Evolutionary conservation across 2,888 invertebrate genomes (phyloP), one percentile per base, ranked within the genome.

Genomic region (Cotesia congregata): DNA sequence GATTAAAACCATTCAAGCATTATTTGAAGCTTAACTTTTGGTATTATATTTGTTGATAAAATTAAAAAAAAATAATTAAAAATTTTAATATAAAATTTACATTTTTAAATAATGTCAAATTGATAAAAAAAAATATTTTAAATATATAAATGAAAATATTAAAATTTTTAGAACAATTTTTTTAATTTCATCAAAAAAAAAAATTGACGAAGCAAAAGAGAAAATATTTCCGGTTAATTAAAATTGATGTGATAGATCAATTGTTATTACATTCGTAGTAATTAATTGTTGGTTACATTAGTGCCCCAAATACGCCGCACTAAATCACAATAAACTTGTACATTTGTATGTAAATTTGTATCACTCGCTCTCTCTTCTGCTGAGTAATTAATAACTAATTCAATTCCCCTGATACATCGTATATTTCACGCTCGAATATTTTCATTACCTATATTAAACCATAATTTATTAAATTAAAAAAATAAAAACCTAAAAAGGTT

Each of bases 271-370:
- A 39, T 6, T 72, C 6, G 6, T 39, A 17, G 41, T 64, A 62
- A 72, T 62, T 72, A 72, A 72, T 72, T 72, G 39, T 64, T 64
- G 72, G 62, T 3, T 39, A 72, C 64, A 72, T 72, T 39, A 38
- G 64, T 40, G 6, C 9, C 72, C 62, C 72, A 7, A 64, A 72
- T 72, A 39, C 20, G 20, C 64, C 64, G 17, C 41, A 72, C 40
- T 40, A 64, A 64, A 60, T 40, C 12, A 41, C 20, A 41, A 6
- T 64, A 62, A 39, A 1, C 17, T 39, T 64, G 30, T 39, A 39
- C 7, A 61, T n/a, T 38, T 64, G 7, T 68, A 68, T 70, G 17
- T 70, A 30, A 30, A 41, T 50, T 50, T 70, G 12, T 70, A 30
- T 59, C 30, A n/a, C 50, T 59, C 59, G 30, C 17, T 6, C 6